Conservation (phyloP, 2,797 vertebrate genomes). For the Aulostomus chinensis region DNA sequence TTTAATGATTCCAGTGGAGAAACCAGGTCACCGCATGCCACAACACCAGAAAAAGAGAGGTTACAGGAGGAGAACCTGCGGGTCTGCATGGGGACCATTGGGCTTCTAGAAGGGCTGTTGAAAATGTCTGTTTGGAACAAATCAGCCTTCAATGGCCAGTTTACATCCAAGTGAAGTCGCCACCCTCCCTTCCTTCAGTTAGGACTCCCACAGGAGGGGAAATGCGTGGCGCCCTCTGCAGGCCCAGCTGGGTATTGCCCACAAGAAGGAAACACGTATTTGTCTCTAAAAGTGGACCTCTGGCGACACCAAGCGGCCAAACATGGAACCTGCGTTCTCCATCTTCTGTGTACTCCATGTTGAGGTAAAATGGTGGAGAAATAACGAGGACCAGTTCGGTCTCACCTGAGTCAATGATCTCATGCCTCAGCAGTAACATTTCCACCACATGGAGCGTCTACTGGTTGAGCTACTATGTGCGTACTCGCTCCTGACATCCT, state of each 20-base stretch:
- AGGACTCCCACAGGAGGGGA: neutral
- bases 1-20: too few relatives aligned
- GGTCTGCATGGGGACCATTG: too few relatives aligned
- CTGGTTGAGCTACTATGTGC: too few relatives aligned
- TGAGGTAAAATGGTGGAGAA: conserved; percentile 37
- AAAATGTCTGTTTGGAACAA: too few relatives aligned
- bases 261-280: conserved; percentile 48
- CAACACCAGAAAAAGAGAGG: too few relatives aligned
- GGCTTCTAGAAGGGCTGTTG: too few relatives aligned
- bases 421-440: neutral
- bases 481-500: too few relatives aligned
- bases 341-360: conserved; percentile 17
- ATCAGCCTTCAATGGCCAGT: neutral
- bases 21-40: too few relatives aligned
- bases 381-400: neutral
- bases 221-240: conserved; percentile 49
- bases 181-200: neutral
- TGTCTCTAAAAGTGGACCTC: conserved; percentile 19
- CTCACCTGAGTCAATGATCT: rapidly evolving
- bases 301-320: conserved; percentile 59
- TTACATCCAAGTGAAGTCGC: neutral
- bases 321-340: conserved; percentile 18
- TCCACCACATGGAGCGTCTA: too few relatives aligned
- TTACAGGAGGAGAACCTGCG: too few relatives aligned
- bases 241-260: neutral